Percentiles rank a stretch among this genome's conserved stretches.
Conservation (phyloP, 2,888 invertebrate genomes). For the Encarsia formosa region DNA sequence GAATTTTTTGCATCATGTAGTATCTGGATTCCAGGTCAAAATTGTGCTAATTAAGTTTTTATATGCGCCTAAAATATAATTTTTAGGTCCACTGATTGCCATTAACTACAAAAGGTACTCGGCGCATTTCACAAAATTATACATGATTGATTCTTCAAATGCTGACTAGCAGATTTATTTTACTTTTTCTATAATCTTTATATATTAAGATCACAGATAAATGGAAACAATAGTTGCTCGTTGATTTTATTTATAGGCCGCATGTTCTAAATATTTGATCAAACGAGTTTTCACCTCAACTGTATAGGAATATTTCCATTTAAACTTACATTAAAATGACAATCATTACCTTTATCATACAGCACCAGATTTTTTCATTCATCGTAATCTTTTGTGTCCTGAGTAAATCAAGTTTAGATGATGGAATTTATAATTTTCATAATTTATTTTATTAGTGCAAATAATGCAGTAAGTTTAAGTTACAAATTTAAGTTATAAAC, state of each 20-base stretch:
- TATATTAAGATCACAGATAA: constrained; percentile 20
- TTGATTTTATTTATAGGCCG: constrained; percentile 6
- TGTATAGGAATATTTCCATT: neutral
- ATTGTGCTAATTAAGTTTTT: no score
- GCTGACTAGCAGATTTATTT: constrained; percentile 17
- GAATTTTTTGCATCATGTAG: no score
- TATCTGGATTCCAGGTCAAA: no score
- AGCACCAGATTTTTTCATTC: neutral
- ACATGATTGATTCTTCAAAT: neutral
- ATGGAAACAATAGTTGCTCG: constrained; percentile 13
- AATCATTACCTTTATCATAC: neutral
- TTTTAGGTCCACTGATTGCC: neutral
- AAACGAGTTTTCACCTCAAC: neutral
- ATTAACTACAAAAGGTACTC: neutral
- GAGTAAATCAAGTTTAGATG: no score
- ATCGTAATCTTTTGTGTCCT: neutral
- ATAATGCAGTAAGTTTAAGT: no score
- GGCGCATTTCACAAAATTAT: neutral
- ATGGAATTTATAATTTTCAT: no score
- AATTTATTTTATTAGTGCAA: no score
- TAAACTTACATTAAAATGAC: neutral
- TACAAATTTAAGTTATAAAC: no score
- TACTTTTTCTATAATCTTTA: neutral
- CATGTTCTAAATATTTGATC: constrained; percentile 5
- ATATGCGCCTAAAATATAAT: neutral